Base-by-base conservation (phyloP, 1,140 invertebrate genomes). In the Trachelipus rathkii region DNA sequence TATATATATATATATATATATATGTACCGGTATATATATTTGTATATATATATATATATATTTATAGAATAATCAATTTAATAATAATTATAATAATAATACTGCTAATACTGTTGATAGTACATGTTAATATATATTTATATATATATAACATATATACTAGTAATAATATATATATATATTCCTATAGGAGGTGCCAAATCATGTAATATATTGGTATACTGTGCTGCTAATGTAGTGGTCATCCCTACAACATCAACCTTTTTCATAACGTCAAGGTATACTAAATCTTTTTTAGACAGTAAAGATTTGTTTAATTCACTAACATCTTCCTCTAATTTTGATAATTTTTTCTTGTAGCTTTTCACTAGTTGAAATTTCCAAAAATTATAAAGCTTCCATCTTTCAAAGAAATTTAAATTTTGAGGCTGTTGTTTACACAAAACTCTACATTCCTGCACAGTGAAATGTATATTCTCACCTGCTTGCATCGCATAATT, bases 191-290 rank as follows among this genome's bases (percentile, higher is more conserved):
- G 50, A 60, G 50, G 50, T 4, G 50, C 50, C 21, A 94, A 81
- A 15, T 86, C 82, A 72, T 88, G 83, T n/a, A 95, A 82, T 11
- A 91, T 78, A n/a, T 87, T 86, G 44, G 88, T 87, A n/a, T 89
- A 83, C 71, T 89, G 88, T 7, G 92, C 92, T 1, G 92, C 92
- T 67, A 89, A 90, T 11, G 90, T 91, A 4, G 92, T 94, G 0
- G 93, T 94, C 87, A 93, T 90, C 10, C 91, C 93, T 44, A 94
- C 83, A 13, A 93, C 85, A 2, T 77, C 71, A 10, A 74, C 77
- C 10, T 75, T 60, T 13, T 77, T 73, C 71, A 78, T 78, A 11
- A 76, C 21, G 70, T 78, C 44, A 44, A 81, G 69, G 23, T 77
- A 77, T 69, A 78, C 71, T 8, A 72, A 75, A 68, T 77, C 72